phyloP scores from a whole-genome alignment of 2,888 invertebrate species.

The Brachyopa scutellaris region DNA sequence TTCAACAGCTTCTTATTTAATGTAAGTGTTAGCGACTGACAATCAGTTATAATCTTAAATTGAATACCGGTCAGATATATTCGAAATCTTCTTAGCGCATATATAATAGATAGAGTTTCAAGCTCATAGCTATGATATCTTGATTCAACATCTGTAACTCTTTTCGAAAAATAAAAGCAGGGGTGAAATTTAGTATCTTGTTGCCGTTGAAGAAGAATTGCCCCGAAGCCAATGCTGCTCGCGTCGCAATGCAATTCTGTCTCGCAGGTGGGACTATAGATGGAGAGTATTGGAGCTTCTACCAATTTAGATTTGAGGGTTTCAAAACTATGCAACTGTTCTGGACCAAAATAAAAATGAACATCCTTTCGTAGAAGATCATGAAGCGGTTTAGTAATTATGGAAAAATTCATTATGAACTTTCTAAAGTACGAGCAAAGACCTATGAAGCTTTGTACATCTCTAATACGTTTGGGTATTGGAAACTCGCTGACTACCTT shows the following conservation, averaged over 20 bases:
- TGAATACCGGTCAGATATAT: slow-evolving; percentile 73
- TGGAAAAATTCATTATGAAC: slow-evolving; percentile 72
- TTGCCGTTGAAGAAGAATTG: too few relatives aligned
- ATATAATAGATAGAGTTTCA: slow-evolving; percentile 74
- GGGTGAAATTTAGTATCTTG: slow-evolving; percentile 73
- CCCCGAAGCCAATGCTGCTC: too few relatives aligned
- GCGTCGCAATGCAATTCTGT: slow-evolving; percentile 76
- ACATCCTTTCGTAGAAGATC: neutral
- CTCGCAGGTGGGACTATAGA: slow-evolving; percentile 73
- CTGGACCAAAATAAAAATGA: neutral
- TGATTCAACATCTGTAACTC: slow-evolving; percentile 73
- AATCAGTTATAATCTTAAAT: slow-evolving; percentile 74
- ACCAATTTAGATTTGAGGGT: neutral
- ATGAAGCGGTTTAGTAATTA: neutral
- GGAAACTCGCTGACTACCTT: slow-evolving; percentile 69
- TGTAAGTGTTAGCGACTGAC: slow-evolving; percentile 69
- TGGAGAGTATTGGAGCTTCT: slow-evolving; percentile 70
- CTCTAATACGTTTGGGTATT: slow-evolving; percentile 59
- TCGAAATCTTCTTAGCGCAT: slow-evolving; percentile 73
- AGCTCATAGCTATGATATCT: slow-evolving; percentile 76
- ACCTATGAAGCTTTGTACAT: slow-evolving; percentile 74
- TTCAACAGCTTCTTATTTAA: slow-evolving; percentile 67
- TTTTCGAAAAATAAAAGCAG: slow-evolving; percentile 75
- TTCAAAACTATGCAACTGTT: neutral
- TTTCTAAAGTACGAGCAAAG: slow-evolving; percentile 74